Evolutionary conservation across 1,140 invertebrate genomes (phyloP), one percentile per base, ranked within the genome.

Genomic region (Eupeodes corollae): DNA sequence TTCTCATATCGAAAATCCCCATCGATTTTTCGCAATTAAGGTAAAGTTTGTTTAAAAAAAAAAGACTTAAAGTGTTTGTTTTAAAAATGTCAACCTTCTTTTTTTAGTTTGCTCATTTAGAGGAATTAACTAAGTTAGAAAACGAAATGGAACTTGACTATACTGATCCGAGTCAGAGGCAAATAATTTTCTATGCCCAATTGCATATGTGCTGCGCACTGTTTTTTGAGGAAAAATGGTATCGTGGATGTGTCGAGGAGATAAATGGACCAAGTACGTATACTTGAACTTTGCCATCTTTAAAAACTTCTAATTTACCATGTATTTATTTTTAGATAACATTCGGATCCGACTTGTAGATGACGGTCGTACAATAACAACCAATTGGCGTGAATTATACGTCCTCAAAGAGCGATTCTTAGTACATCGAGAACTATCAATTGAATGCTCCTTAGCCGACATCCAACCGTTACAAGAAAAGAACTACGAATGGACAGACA

Each of bases 341-440:
- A 55, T 65, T 11, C 2, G 32, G 0, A 54, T 67, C 12, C 57
- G 43, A 31, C 49, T 63, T 18, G 59, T 63, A 8, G 63, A 67
- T 45, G 50, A 44, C 15, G 63, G 63, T 8, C 13, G n/a, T 11
- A 6, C 35, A 44, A 15, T 54, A 47, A 16, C 14, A 53, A 1
- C 56, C 15, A 26, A 16, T 26, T 67, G 61, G 60, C 47, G 54
- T 37, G 44, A 57, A 21, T 33, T 63, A 11, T 56, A 53, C 19
- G 39, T 38, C 21, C 47, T 67, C 14, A 51, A 54, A 1, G 1
- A 35, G 6, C 6, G 11, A n/a, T 63, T 63, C n/a, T 47, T 31
- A 13, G 47, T 42, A 31, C 8, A 26, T 18, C 14, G 15, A 0
- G 59, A 57, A 44, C 16, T 53, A 8, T 46, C 53, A 11, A 55